phyloP scores from a whole-genome alignment of 2,113 vertebrate species.

The Prinia subflava region DNA sequence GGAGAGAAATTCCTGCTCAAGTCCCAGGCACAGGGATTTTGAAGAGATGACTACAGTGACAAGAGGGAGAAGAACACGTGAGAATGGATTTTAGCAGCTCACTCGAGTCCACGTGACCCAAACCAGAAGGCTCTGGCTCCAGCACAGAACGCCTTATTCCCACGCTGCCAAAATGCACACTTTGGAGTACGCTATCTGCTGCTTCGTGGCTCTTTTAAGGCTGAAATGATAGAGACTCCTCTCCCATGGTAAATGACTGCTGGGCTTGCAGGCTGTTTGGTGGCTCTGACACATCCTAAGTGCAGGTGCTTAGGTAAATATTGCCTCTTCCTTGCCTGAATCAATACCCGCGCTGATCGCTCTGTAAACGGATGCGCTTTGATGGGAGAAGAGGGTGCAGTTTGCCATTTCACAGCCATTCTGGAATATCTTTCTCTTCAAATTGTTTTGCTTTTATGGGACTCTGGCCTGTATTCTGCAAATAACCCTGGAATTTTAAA shows the following conservation, averaged over 20 bases:
- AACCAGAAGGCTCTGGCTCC: constrained; percentile 4
- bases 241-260: neutral
- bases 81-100: neutral
- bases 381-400: constrained; percentile 43
- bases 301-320: constrained; percentile 56
- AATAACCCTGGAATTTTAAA: constrained; percentile 45
- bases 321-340: constrained; percentile 20
- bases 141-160: neutral
- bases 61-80: neutral
- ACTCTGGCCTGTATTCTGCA: constrained; percentile 4
- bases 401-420: constrained; percentile 34
- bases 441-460: constrained; percentile 49
- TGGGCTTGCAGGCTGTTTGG: constrained; percentile 4
- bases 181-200: neutral
- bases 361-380: constrained; percentile 4
- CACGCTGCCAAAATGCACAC: neutral
- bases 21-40: neutral
- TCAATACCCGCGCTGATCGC: constrained; percentile 4
- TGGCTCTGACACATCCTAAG: neutral
- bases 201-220: constrained; percentile 12
- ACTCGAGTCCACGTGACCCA: neutral
- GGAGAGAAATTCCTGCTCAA: neutral
- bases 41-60: neutral
- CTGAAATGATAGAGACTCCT: neutral
- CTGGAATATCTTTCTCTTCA: constrained; percentile 45